A percentile compares a stretch with the other conserved stretches of the same genome.
These are phyloP conservation scores for Sinhomidia bicolor DNA, from an alignment of 2,888 invertebrate genomes.

Conservation along the genomic window DNA sequence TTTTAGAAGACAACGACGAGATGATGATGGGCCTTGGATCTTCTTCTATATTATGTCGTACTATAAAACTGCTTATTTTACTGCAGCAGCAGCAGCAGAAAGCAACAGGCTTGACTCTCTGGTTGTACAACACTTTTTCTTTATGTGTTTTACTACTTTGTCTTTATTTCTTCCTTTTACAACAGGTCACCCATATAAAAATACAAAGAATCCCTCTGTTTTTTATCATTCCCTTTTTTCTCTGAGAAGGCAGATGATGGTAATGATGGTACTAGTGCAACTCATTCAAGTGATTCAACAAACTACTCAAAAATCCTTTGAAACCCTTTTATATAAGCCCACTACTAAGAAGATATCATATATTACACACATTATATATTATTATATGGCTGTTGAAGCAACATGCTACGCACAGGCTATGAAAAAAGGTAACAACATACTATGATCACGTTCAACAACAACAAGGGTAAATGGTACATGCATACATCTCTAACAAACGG, in stretches of 20 bases:
- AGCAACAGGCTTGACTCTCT: constrained; percentile 26
- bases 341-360: not conserved
- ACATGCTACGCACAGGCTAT: not conserved
- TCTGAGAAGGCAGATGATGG: not conserved
- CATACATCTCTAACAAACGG: not conserved
- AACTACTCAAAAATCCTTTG: constrained; percentile 30
- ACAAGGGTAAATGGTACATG: constrained; percentile 9
- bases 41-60: too few relatives aligned
- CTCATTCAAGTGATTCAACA: constrained; percentile 46
- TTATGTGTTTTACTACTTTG: constrained; percentile 58
- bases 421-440: constrained; percentile 27
- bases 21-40: constrained; percentile 31
- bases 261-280: constrained; percentile 35
- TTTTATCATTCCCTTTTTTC: constrained; percentile 24
- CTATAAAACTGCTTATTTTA: not conserved
- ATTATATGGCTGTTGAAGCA: not conserved
- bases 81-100: too few relatives aligned
- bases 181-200: constrained; percentile 45
- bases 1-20: not conserved
- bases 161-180: constrained; percentile 22
- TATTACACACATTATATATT: not conserved
- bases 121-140: constrained; percentile 40
- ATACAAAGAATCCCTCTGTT: constrained; percentile 44
- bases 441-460: constrained; percentile 27
- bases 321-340: constrained; percentile 17